Percentiles rank a stretch among this genome's conserved stretches.
These are phyloP conservation scores for Eonycteris spelaea DNA, from an alignment of 2,113 vertebrate genomes.

Conservation along the genomic window DNA sequence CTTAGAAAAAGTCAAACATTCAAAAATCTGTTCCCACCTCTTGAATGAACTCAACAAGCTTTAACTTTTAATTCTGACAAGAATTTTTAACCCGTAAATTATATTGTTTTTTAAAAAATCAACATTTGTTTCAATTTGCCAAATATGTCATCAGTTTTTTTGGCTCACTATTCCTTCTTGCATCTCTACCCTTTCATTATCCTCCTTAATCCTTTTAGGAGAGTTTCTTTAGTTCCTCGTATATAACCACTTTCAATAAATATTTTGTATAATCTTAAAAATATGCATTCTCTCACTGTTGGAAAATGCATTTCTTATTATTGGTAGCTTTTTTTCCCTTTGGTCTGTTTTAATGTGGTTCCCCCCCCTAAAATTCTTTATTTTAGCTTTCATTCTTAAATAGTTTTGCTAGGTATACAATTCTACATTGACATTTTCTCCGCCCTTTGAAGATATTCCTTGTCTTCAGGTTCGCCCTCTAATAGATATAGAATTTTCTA, in stretches of 20 bases:
- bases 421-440: neutral
- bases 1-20: neutral
- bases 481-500: neutral
- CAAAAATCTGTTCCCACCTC: neutral
- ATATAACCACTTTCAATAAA: neutral
- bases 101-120: neutral
- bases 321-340: neutral
- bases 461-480: neutral
- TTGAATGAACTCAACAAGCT: neutral
- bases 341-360: neutral
- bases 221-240: neutral
- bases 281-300: neutral
- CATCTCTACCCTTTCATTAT: neutral
- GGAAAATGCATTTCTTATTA: neutral
- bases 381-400: neutral
- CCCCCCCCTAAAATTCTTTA: neutral
- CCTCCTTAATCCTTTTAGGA: neutral
- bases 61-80: neutral
- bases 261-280: neutral
- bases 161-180: neutral
- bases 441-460: neutral
- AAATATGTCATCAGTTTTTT: neutral
- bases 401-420: neutral
- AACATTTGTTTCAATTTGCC: neutral
- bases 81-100: neutral